Base-by-base conservation (phyloP, 2,888 invertebrate species). In the Trichopria drosophilae region DNA sequence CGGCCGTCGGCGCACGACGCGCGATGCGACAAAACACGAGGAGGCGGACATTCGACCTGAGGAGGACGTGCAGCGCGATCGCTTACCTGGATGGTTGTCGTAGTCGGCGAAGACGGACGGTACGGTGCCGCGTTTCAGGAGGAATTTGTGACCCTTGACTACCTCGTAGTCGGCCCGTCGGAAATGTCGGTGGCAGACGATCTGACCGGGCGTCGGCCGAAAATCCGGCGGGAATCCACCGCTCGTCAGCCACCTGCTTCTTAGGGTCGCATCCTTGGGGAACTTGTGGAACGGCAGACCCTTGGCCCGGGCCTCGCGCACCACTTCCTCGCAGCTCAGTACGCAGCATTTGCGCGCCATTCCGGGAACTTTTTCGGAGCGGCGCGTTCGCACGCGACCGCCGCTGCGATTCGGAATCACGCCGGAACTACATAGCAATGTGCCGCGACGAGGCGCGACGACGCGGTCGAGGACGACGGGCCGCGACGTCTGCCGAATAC, bases 271-370 rank as follows among this genome's bases (percentile, higher is more conserved):
- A 68, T 87, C 84, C 70, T 83, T 82, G 2, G 88, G 88, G 65
- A 86, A 85, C 63, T 86, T 87, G 72, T 89, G 88, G 67, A 86
- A 86, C 26, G 88, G 87, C 24, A 88, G 84, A 55, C 88, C 87
- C 59, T 80, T 76, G 68, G 86, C 82, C 72, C 84, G 82, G 51
- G 77, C 73, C 68, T 83, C 79, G 52, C 78, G 77, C 24, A 84
- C 82, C 69, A 82, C 81, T 41, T 84, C 84, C 58, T 78, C 76
- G 77, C 86, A 86, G 64, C 79, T 80, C 62, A 78, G 78, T 63
- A 85, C 79, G 69, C 80, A 81, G 78, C 86, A 85, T 76, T 81
- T 81, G 75, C 83, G 82, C 60, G 80, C 82, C 84, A 85, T 84
- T n/a, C n/a, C n/a, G n/a, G n/a, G n/a, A n/a, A n/a, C n/a, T n/a